These are phyloP conservation scores for Burhinus oedicnemus DNA, from an alignment of 2,113 vertebrate genomes.

Conservation along the genomic window DNA sequence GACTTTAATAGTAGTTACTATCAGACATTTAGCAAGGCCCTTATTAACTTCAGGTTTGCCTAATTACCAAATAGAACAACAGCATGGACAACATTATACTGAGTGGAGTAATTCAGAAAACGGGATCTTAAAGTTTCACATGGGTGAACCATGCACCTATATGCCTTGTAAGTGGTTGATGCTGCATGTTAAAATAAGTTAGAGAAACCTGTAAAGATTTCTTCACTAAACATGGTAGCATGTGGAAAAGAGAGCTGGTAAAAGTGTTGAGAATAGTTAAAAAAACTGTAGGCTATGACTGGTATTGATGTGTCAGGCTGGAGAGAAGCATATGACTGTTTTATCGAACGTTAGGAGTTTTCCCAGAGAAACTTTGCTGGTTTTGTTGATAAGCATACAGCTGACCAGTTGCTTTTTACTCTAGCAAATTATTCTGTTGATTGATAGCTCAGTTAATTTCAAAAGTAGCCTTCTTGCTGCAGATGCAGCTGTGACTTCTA, in stretches of 20 bases:
- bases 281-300: background rate
- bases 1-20: background rate
- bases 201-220: background rate
- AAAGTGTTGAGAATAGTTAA: background rate
- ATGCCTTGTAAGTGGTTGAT: background rate
- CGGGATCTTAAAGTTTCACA: background rate
- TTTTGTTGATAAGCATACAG: conserved; percentile 31
- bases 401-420: conserved; percentile 43
- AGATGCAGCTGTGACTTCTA: conserved; percentile 68
- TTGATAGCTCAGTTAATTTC: conserved; percentile 61
- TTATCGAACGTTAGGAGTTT: conserved; percentile 1
- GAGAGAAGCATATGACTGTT: background rate
- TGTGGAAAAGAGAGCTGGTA: background rate
- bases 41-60: background rate
- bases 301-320: background rate
- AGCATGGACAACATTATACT: background rate
- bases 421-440: conserved; percentile 47
- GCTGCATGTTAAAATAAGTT: background rate
- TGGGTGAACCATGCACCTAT: background rate
- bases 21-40: background rate
- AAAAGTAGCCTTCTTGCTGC: conserved; percentile 13
- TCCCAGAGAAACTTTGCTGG: background rate
- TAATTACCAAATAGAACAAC: background rate
- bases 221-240: background rate
- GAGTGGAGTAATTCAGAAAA: background rate